A percentile compares a stretch with the other conserved stretches of the same genome.
Conservation (phyloP, 2,888 invertebrate genomes). For the Drosophila paucipuncta region DNA sequence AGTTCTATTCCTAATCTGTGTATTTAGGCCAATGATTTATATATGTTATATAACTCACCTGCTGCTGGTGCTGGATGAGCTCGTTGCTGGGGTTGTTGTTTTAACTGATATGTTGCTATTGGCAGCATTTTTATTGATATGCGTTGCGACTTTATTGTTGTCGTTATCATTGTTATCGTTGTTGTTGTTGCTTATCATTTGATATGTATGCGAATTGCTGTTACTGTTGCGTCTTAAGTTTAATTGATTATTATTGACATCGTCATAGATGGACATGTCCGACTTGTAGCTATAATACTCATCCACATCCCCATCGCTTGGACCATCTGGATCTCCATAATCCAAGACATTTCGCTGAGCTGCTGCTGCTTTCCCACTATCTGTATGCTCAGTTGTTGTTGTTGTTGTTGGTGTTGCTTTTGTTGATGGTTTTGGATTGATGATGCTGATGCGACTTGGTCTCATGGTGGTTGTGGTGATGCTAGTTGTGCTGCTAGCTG, state of each 20-base stretch:
- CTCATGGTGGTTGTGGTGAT: slow-evolving; percentile 27
- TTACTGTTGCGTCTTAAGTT: slow-evolving; percentile 82
- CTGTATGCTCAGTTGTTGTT: slow-evolving; percentile 19
- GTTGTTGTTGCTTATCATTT: slow-evolving; percentile 50
- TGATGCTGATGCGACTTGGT: slow-evolving; percentile 28
- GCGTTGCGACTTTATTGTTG: slow-evolving; percentile 47
- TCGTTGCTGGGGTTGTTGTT: slow-evolving; percentile 31
- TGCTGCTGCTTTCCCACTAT: slow-evolving; percentile 22
- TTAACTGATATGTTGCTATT: slow-evolving; percentile 56
- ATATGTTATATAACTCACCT: slow-evolving; percentile 25
- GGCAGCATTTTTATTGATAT: slow-evolving; percentile 58
- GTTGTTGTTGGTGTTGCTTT: slow-evolving; percentile 25
- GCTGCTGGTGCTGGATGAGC: slow-evolving; percentile 29
- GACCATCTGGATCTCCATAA: slow-evolving; percentile 38
- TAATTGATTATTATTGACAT: slow-evolving; percentile 85
- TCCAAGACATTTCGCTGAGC: slow-evolving; percentile 34
- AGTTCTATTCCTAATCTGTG: background rate
- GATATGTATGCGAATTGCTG: slow-evolving; percentile 81
- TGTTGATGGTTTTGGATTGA: slow-evolving; percentile 1
- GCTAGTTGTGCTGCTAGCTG: slow-evolving; percentile 35
- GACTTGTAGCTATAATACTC: slow-evolving; percentile 81
- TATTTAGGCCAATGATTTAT: background rate
- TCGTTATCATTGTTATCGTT: slow-evolving; percentile 33
- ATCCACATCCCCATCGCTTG: slow-evolving; percentile 68
- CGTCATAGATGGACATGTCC: slow-evolving; percentile 85